Evolutionary conservation across 2,888 invertebrate species (phyloP).

Genomic region (Saturnia pavonia): DNA sequence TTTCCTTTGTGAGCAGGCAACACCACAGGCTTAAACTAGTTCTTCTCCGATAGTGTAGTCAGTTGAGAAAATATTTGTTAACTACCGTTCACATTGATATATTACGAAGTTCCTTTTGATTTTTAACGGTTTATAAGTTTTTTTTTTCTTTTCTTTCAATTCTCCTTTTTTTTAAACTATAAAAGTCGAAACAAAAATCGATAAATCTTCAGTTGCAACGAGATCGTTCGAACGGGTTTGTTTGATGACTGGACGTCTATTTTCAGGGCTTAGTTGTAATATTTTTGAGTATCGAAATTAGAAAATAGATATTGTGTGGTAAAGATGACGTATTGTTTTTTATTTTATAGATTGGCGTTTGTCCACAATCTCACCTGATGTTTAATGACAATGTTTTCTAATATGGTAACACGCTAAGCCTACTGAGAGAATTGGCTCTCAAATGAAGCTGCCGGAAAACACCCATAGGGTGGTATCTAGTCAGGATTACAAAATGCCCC

Average conservation of each 20-base stretch:
- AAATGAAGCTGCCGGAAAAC: too few species aligned
- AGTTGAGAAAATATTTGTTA: conserved; percentile 61
- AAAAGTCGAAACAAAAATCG: conserved; percentile 32
- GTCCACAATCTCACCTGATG: too few species aligned
- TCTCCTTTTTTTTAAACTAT: conserved; percentile 30
- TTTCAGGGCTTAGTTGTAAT: too few species aligned
- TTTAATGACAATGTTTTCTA: too few species aligned
- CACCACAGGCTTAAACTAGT: not conserved
- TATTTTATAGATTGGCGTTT: too few species aligned
- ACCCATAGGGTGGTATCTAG: too few species aligned
- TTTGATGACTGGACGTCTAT: conserved; percentile 8
- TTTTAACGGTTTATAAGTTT: conserved; percentile 30
- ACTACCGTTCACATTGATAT: conserved; percentile 63
- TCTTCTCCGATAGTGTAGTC: conserved; percentile 22
- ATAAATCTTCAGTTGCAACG: conserved; percentile 5
- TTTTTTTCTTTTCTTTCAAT: conserved; percentile 29
- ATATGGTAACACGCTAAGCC: too few species aligned
- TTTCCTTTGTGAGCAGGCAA: not conserved
- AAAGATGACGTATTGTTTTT: too few species aligned
- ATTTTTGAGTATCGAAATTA: too few species aligned
- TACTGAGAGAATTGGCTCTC: too few species aligned
- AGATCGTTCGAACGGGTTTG: not conserved
- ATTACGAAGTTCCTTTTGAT: conserved; percentile 37
- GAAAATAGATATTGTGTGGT: too few species aligned
- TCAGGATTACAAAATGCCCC: too few species aligned